Evolutionary conservation across 2,888 invertebrate genomes (phyloP).

Genomic region (Patella depressa): DNA sequence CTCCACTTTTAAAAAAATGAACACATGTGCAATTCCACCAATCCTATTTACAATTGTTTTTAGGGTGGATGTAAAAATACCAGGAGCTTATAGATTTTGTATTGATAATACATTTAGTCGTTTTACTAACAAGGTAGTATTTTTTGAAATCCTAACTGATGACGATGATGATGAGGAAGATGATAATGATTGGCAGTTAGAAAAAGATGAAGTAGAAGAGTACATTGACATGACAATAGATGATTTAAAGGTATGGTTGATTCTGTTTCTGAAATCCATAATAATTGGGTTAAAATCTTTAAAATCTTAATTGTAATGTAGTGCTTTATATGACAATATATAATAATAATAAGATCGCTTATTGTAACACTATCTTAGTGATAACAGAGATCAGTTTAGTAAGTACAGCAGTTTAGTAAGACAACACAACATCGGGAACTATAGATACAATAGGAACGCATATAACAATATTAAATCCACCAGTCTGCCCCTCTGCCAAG

Average conservation of each 20-base stretch:
- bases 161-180: slow-evolving; percentile 55
- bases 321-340: too few species aligned
- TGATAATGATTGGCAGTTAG: slow-evolving; percentile 43
- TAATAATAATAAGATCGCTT: too few species aligned
- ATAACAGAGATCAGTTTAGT: too few species aligned
- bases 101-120: slow-evolving; percentile 89
- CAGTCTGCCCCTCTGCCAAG: too few species aligned
- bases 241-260: slow-evolving; percentile 62
- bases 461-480: too few species aligned
- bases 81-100: slow-evolving; percentile 87
- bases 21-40: not conserved
- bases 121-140: slow-evolving; percentile 87
- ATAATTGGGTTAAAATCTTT: too few species aligned
- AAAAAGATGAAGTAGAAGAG: slow-evolving; percentile 71
- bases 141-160: slow-evolving; percentile 79
- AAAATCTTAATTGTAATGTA: too few species aligned
- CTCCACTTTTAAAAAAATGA: too few species aligned
- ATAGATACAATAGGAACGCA: too few species aligned
- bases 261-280: not conserved
- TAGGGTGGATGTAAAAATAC: slow-evolving; percentile 74
- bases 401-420: too few species aligned
- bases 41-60: slow-evolving; percentile 29
- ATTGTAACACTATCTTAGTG: too few species aligned
- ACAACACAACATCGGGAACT: too few species aligned
- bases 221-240: slow-evolving; percentile 74